Evolutionary conservation across 2,888 invertebrate genomes (phyloP).

Genomic region (Synanthedon myopaeformis): DNA sequence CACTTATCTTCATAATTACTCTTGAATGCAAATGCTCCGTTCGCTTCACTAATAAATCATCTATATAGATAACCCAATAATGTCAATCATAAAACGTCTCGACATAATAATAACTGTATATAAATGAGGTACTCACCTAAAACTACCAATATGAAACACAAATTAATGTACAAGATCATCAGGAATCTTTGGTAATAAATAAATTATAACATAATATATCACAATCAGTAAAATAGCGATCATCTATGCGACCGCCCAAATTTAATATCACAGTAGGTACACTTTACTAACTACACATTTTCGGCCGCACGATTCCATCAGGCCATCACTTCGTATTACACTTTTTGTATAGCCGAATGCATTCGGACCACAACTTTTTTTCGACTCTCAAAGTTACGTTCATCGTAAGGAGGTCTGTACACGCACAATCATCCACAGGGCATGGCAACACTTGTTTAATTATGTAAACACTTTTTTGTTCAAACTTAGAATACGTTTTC

Average conservation of each 20-base stretch:
- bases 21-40: conserved; percentile 25
- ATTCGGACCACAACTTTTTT: conserved; percentile 61
- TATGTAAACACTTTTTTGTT: conserved; percentile 16
- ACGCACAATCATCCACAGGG: conserved; percentile 23
- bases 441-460: conserved; percentile 43
- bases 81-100: conserved; percentile 10
- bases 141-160: conserved; percentile 70
- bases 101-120: conserved; percentile 14
- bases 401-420: conserved; percentile 44
- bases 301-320: conserved; percentile 64
- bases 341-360: conserved; percentile 58
- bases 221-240: conserved; percentile 58
- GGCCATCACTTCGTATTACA: conserved; percentile 61
- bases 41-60: conserved; percentile 30
- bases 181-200: conserved; percentile 71
- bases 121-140: conserved; percentile 54
- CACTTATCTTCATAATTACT: conserved; percentile 20
- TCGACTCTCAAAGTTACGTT: conserved; percentile 46
- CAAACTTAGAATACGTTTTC: conserved; percentile 30
- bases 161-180: conserved; percentile 70
- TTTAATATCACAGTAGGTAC: conserved; percentile 67
- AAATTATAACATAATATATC: conserved; percentile 56
- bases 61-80: conserved; percentile 34
- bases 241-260: conserved; percentile 63
- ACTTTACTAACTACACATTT: conserved; percentile 65